Percentiles rank a stretch among this genome's conserved stretches.
Evolutionary conservation across 2,113 vertebrate genomes (phyloP).

Genomic region (Rhinolophus sinicus): DNA sequence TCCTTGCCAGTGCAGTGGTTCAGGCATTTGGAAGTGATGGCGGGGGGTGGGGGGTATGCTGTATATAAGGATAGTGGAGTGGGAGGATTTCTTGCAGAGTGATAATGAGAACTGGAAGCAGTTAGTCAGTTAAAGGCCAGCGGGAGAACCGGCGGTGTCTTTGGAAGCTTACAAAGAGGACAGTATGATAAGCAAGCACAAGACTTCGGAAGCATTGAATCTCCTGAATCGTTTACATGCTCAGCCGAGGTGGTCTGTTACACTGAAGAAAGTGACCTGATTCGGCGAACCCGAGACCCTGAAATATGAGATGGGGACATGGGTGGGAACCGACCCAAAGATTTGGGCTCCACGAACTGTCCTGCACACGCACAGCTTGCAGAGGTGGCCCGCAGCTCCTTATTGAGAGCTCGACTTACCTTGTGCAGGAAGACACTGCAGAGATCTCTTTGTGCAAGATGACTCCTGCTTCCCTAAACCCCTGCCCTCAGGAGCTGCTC

Average conservation of each 20-base stretch:
- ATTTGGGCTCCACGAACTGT: neutral
- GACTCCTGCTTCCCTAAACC: neutral
- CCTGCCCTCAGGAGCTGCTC: neutral
- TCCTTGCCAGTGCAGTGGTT: neutral
- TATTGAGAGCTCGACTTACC: neutral
- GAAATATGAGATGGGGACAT: neutral
- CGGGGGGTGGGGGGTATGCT: rapidly evolving
- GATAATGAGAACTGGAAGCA: neutral
- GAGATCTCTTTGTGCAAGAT: neutral
- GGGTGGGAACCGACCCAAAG: neutral
- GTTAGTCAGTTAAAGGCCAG: neutral
- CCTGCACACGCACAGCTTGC: neutral
- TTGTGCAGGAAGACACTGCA: neutral
- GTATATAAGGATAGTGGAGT: neutral
- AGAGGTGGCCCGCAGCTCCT: neutral
- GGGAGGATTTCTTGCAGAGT: neutral
- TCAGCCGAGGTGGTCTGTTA: neutral
- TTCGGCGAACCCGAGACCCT: neutral
- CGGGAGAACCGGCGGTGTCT: neutral
- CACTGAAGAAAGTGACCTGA: neutral
- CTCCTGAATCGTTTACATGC: neutral
- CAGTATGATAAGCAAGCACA: neutral
- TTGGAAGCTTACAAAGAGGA: neutral
- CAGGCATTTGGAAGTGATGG: neutral
- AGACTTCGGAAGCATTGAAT: neutral